Base-by-base conservation (phyloP, 2,888 invertebrate species). In the Perdita meconis region DNA sequence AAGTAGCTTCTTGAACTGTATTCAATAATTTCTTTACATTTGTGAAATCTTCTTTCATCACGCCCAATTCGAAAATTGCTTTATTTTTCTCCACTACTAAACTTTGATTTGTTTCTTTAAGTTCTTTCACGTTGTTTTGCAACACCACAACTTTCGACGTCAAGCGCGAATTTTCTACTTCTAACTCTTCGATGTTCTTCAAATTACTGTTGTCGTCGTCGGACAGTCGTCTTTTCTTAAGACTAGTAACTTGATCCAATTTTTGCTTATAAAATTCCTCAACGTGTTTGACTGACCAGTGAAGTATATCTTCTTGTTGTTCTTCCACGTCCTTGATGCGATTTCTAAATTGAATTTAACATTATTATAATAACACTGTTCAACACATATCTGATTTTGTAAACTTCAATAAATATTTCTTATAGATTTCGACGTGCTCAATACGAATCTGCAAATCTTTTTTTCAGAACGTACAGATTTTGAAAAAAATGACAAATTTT, bases 191-290 rank as follows among this genome's bases (percentile, higher is more conserved):
- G 3, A 78, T 13, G 36, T 56, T 40, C 50, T 34, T 55, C 59
- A 12, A 59, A 1, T 66, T 63, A 26, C 80, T 78, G 40, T 73
- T 65, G 10, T 67, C 47, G 0, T 80, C 63, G 1, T 59, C 3
- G 0, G 81, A 80, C 0, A 79, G 50, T 0, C 87, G 84, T 57
- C 85, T 89, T 53, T 86, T 86, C 19, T 88, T 87, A 13, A 79
- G 76, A 0, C 59, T 72, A 8, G 40, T 79, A 2, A 87, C 13
- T 38, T 89, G 64, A 22, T 81, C 68, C 22, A 88, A 66, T 76
- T 90, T 87, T 51, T 88, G 81, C 55, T 90, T 86, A 50, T 91
- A 92, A 82, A 87, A 90, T 6, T 80, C 76, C 66, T 90, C 88
- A 1, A 90, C 81, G 36, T 82, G 87, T 50, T 87, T 84, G 13